Evolutionary conservation across 2,797 vertebrate species (phyloP), one percentile per base, ranked within the genome.

Genomic region (Coilia nasus): DNA sequence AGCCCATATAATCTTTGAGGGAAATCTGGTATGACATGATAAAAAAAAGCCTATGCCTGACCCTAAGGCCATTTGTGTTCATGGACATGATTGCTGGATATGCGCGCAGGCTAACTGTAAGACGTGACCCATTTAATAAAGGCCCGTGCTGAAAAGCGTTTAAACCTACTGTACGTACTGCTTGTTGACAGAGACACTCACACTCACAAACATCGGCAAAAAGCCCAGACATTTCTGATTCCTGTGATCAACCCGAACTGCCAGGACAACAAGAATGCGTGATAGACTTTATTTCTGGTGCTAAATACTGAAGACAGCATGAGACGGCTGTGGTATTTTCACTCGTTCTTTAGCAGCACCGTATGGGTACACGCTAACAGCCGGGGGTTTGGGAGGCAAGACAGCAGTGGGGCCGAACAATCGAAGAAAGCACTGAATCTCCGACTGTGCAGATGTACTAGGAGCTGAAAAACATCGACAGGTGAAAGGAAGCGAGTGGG

Each of bases 1-100:
- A 81, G 28, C 84, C 71, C 71, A 86, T 87, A 87, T 88, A 84
- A 88, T 84, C 85, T 87, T 84, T 82, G 54, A 82, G 84, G 84
- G 85, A 75, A 87, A 84, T 81, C 81, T 75, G 60, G 57, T 71
- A 47, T 81, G 57, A 82, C 81, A 84, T 50, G 71, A 59, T 17
- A 44, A 78, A 78, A 44, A 78, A 78, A 78, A 78, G 5, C 71
- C 35, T 41, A 78, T 44, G 35, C 71, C 71, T 44, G 71, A 44
- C 71, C 35, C 71, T 78, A 21, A 78, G 71, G 71, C 71, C 31
- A 78, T 78, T 78, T 78, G 71, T 78, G 71, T 44, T 78, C 19
- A 21, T 78, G 35, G 71, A 44, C 35, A 78, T 78, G 71, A 78
- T 78, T 41, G 71, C 71, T 78, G 35, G 71, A 78, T 78, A 44